Evolutionary conservation across 2,113 vertebrate species (phyloP).

Genomic region (Hirundichthys speculiger): DNA sequence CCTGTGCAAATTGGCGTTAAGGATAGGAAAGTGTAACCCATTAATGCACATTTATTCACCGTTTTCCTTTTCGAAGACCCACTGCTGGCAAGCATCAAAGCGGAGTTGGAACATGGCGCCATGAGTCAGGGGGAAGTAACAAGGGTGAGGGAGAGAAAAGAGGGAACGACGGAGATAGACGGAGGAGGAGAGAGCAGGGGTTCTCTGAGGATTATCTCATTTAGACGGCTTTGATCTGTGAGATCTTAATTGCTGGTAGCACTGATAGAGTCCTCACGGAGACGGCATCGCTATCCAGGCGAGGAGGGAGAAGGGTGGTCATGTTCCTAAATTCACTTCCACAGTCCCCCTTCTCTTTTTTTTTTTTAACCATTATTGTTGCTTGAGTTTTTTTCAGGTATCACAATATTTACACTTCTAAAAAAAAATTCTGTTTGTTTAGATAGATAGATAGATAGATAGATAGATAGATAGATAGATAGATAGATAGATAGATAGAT

Average conservation of each 20-base stretch:
- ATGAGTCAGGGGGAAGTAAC: conserved; percentile 63
- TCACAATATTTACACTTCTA: no score
- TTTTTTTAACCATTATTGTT: no score
- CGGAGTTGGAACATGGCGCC: conserved; percentile 30
- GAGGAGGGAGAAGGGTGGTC: conserved; percentile 34
- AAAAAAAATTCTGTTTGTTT: no score
- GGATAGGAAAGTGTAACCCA: conserved; percentile 63
- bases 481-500: no score
- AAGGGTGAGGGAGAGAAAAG: conserved; percentile 38
- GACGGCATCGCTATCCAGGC: conserved; percentile 32
- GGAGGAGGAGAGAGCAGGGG: conserved; percentile 32
- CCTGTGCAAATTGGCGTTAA: conserved; percentile 60
- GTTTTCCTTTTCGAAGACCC: conserved; percentile 61
- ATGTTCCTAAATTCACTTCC: conserved; percentile 19
- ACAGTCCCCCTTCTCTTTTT: background rate
- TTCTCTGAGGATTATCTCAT: conserved; percentile 71
- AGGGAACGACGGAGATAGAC: conserved; percentile 21
- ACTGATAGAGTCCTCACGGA: conserved; percentile 61
- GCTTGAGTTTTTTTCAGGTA: no score
- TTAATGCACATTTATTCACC: conserved; percentile 69
- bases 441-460: no score
- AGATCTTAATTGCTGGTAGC: conserved; percentile 71
- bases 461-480: no score
- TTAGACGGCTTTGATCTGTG: conserved; percentile 72
- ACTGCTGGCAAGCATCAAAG: conserved; percentile 69